phyloP scores from a whole-genome alignment of 2,888 invertebrate genomes.

The Parapristionchus giblindavisi region DNA sequence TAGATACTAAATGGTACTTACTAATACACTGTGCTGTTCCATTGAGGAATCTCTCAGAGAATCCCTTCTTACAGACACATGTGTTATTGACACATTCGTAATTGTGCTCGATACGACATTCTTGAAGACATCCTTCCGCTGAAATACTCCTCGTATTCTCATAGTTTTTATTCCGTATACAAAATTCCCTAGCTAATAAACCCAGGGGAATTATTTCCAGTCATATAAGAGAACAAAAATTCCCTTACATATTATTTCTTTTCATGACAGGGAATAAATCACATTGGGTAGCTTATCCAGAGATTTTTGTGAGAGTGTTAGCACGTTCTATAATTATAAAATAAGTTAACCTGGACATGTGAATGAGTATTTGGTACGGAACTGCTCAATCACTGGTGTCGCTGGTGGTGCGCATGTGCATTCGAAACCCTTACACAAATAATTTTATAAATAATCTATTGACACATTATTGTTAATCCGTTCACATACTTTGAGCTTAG shows the following conservation, averaged over 20 bases:
- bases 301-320: no score
- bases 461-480: background rate
- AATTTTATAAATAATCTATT: background rate
- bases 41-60: background rate
- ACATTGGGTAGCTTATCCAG: no score
- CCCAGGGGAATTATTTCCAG: no score
- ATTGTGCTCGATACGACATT: constrained; percentile 23
- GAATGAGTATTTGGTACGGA: background rate
- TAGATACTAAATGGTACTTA: background rate
- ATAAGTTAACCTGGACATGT: constrained; percentile 2
- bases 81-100: constrained; percentile 36
- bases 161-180: background rate
- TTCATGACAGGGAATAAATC: no score
- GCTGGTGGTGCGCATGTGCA: constrained; percentile 27
- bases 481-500: constrained; percentile 4
- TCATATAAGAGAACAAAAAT: no score
- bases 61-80: constrained; percentile 32
- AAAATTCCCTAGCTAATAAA: background rate
- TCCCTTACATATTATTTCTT: no score
- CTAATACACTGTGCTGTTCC: constrained; percentile 23
- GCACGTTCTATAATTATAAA: no score
- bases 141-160: background rate
- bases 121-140: constrained; percentile 26
- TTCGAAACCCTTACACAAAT: constrained; percentile 26
- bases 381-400: background rate